Evolutionary conservation across 2,113 vertebrate genomes (phyloP).

Genomic region (Glareola pratincola): DNA sequence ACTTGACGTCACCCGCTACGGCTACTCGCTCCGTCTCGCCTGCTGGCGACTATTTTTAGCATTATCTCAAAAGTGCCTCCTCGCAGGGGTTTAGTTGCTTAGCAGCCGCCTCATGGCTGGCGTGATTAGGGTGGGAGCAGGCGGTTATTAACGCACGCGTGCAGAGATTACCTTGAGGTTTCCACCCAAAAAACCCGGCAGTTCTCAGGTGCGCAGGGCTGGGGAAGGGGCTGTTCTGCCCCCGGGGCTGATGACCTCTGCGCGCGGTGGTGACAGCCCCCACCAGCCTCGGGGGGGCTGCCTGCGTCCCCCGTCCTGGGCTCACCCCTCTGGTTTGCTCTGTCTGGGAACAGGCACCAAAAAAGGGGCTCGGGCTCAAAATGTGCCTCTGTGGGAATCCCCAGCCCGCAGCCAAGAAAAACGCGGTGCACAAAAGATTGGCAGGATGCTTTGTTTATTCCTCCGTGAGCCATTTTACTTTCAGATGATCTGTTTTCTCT

Average conservation of each 20-base stretch:
- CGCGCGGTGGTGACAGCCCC: accelerated
- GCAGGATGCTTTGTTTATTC: neutral
- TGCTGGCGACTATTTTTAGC: constrained; percentile 63
- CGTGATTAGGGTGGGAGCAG: neutral
- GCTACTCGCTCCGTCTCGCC: neutral
- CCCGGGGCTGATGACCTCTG: neutral
- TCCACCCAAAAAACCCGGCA: accelerated
- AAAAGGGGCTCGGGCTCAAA: neutral
- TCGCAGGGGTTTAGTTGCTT: constrained; percentile 31
- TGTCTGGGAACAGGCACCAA: neutral
- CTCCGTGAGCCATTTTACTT: neutral
- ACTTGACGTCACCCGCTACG: neutral
- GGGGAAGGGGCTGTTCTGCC: neutral
- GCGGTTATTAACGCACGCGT: neutral
- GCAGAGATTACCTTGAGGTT: neutral
- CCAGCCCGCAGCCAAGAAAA: neutral
- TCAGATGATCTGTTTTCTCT: constrained; percentile 2
- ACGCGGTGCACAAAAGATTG: accelerated
- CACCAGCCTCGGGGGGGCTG: accelerated
- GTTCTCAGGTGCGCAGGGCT: accelerated
- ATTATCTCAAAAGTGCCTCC: constrained; percentile 12
- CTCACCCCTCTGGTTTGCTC: neutral
- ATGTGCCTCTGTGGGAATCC: neutral
- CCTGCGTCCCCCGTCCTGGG: accelerated
- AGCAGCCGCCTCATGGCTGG: constrained; percentile 40